A percentile compares a stretch with the other conserved stretches of the same genome.
phyloP scores from a whole-genome alignment of 2,888 invertebrate genomes.

The Ectemnius continuus region DNA sequence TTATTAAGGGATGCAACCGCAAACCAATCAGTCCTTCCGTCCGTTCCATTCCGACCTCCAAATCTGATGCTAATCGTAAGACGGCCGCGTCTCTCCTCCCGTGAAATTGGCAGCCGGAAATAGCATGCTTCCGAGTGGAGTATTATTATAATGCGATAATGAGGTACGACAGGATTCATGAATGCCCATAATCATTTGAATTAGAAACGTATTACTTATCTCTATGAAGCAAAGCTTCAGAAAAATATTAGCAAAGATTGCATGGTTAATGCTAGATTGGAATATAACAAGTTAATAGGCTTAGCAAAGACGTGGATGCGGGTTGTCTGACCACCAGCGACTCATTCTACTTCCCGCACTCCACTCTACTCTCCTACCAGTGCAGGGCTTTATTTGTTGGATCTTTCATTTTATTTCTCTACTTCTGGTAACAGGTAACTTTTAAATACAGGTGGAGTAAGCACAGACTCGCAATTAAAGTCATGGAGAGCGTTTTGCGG shows the following conservation, averaged over 20 bases:
- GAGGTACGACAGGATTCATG: no score
- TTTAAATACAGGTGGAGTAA: no score
- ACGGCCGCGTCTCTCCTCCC: constrained; percentile 55
- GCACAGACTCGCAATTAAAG: background rate
- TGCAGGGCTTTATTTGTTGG: no score
- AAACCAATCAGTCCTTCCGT: constrained; percentile 74
- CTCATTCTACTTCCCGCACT: background rate
- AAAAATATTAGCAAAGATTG: no score
- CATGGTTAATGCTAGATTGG: no score
- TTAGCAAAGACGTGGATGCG: no score
- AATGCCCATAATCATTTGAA: background rate
- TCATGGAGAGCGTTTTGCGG: background rate
- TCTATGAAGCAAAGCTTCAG: no score
- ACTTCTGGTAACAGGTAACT: no score
- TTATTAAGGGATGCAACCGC: constrained; percentile 77
- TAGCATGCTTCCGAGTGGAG: constrained; percentile 19
- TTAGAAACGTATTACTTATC: background rate
- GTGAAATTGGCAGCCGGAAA: constrained; percentile 52
- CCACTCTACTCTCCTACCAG: background rate
- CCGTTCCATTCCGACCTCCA: constrained; percentile 59
- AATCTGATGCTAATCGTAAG: constrained; percentile 69
- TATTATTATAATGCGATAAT: no score
- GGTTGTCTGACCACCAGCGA: background rate
- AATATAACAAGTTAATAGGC: no score
- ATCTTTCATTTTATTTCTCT: no score